Base-by-base conservation (phyloP, 2,888 invertebrate genomes). In the Platycnemis pennipes region DNA sequence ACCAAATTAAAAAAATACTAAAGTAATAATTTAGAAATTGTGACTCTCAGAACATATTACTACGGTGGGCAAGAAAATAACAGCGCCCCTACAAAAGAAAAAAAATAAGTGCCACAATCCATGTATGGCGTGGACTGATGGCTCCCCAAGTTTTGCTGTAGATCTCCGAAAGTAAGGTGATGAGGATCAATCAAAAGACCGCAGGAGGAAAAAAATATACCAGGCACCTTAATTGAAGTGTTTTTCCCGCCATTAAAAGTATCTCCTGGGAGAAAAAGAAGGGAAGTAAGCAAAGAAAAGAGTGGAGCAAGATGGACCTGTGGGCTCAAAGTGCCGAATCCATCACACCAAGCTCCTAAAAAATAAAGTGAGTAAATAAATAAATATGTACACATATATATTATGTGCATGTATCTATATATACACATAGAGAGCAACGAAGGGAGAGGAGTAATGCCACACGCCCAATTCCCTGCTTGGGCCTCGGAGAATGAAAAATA, bases 321-420 rank as follows among this genome's bases (percentile, higher is more conserved):
- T 87, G 87, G 87, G 45, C 87, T 87, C 87, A 45, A 87, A 87
- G 87, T 87, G 87, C 87, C 87, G 87, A 87, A 87, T 87, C 22
- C 87, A 87, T 87, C 87, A 87, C 87, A 44, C 4, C 26, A n/a
- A 13, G 77, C n/a, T 26, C 87, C 87, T 8, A 87, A 87, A 37
- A 37, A 37, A 37, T 37, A 37, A 77, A 49, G 11, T 37, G 0
- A 0, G 4, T 3, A 37, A 7, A 63, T 26, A 26, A 5, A 63
- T 26, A 63, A 26, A 63, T 63, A 63, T 63, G 11, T 77, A 77
- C 2, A 37, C 37, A 77, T 77, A 77, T 16, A 7, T 77, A 77
- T 49, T 16, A 3, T 8, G 13, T 13, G 19, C 4, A 49, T 37
- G 37, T 37, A 77, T 13, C 4, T 37, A 37, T 37, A 11, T 37